Evolutionary conservation across 2,113 vertebrate species (phyloP).

Genomic region (Leucopsar rothschildi): DNA sequence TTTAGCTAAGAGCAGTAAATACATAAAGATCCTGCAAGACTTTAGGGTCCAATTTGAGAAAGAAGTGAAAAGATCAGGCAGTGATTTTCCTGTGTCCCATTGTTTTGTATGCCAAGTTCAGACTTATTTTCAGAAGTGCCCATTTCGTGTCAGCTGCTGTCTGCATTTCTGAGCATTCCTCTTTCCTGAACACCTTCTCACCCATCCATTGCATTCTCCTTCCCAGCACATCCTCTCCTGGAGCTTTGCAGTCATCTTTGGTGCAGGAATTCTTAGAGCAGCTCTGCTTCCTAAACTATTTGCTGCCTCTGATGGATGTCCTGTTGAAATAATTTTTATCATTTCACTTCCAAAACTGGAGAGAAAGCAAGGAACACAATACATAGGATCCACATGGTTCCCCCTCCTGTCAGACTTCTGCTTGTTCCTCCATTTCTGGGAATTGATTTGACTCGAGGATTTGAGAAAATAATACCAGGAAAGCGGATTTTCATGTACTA

Average conservation of each 20-base stretch:
- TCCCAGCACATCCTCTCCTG: neutral
- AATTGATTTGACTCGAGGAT: neutral
- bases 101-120: neutral
- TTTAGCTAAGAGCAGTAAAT: neutral
- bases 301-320: neutral
- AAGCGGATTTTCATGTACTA: neutral
- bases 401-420: neutral
- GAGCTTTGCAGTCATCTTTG: neutral
- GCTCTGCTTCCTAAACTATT: neutral
- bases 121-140: neutral
- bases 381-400: neutral
- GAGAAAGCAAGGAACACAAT: neutral
- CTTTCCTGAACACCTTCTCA: neutral
- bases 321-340: neutral
- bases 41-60: neutral
- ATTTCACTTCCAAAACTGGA: neutral
- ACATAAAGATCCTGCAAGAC: neutral
- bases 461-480: neutral
- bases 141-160: neutral
- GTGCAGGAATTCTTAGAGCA: neutral
- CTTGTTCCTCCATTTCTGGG: neutral
- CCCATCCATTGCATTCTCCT: neutral
- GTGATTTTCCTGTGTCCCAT: neutral
- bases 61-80: neutral
- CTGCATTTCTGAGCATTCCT: neutral